Conservation (phyloP, 64 coral and sea anemone genomes). For the Stylophora pistillata region DNA sequence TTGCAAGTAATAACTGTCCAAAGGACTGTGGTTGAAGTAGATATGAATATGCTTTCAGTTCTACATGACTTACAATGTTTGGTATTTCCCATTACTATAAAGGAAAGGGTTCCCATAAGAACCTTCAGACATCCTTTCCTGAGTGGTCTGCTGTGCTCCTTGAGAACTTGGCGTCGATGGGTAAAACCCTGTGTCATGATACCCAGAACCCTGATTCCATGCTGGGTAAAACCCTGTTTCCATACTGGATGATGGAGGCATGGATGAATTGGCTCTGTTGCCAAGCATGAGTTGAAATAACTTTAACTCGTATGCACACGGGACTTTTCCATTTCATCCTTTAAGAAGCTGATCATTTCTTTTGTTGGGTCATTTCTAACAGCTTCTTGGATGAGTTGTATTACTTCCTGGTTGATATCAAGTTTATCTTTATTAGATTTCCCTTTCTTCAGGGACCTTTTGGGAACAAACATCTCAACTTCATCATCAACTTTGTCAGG, state of each 20-base stretch:
- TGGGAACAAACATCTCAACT: too few species aligned
- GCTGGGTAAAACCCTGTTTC: slow-evolving; percentile 9
- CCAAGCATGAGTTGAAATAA: neutral
- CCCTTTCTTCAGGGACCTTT: too few species aligned
- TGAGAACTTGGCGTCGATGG: slow-evolving; percentile 9
- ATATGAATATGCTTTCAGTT: slow-evolving; percentile 32
- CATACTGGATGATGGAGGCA: slow-evolving; percentile 36
- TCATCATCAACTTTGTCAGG: too few species aligned
- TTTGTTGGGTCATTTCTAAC: too few species aligned
- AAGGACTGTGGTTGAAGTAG: slow-evolving; percentile 14
- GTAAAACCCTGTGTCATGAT: slow-evolving; percentile 6
- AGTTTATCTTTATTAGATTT: too few species aligned
- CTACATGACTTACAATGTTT: slow-evolving; percentile 37
- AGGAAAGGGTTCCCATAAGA: slow-evolving; percentile 20
- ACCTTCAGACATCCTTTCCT: slow-evolving; percentile 32
- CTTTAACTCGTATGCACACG: too few species aligned
- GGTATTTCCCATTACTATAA: neutral
- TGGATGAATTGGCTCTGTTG: slow-evolving; percentile 18
- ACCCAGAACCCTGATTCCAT: slow-evolving; percentile 48
- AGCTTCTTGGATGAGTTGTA: too few species aligned
- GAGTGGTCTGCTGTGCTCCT: slow-evolving; percentile 33
- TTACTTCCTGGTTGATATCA: too few species aligned
- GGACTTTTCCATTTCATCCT: too few species aligned
- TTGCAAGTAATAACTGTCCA: too few species aligned
- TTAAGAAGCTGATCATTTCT: too few species aligned